phyloP scores from a whole-genome alignment of 2,888 invertebrate species.

The Lithophane ornitopus region DNA sequence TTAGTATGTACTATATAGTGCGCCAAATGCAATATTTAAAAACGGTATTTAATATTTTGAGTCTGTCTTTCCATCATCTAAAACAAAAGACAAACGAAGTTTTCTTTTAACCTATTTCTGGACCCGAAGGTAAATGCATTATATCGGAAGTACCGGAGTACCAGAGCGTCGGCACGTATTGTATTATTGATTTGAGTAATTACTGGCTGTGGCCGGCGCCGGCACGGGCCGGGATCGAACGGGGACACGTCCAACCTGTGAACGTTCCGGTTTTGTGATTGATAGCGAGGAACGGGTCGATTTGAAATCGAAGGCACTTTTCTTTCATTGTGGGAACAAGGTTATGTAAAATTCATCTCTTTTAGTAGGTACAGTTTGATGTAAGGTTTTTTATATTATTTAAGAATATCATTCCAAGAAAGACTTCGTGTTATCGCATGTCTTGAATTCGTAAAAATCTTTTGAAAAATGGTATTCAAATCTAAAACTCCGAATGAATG shows the following conservation, averaged over 20 bases:
- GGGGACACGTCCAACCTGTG: conserved; percentile 31
- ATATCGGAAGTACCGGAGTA: conserved; percentile 3
- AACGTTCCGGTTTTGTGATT: conserved; percentile 44
- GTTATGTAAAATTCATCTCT: neutral
- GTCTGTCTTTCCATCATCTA: neutral
- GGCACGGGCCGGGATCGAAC: conserved; percentile 1
- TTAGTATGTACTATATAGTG: neutral
- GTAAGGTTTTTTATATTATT: neutral
- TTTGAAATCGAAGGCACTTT: neutral
- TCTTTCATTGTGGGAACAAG: neutral
- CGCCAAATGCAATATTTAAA: neutral
- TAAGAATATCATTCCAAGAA: neutral
- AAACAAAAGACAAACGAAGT: conserved; percentile 2
- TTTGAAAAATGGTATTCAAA: neutral
- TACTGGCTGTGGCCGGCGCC: conserved; percentile 35
- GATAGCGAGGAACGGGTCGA: conserved; percentile 23
- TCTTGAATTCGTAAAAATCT: conserved; percentile 1
- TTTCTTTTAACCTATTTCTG: conserved; percentile 36
- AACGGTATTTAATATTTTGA: neutral
- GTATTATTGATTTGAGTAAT: conserved; percentile 58
- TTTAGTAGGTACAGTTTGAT: neutral
- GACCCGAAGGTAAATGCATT: conserved; percentile 39
- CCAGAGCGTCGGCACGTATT: conserved; percentile 54
- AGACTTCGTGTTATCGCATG: neutral
- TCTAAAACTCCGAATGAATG: neutral